Base-by-base conservation (phyloP, 2,888 invertebrate genomes). In the Plagiodera versicolora region DNA sequence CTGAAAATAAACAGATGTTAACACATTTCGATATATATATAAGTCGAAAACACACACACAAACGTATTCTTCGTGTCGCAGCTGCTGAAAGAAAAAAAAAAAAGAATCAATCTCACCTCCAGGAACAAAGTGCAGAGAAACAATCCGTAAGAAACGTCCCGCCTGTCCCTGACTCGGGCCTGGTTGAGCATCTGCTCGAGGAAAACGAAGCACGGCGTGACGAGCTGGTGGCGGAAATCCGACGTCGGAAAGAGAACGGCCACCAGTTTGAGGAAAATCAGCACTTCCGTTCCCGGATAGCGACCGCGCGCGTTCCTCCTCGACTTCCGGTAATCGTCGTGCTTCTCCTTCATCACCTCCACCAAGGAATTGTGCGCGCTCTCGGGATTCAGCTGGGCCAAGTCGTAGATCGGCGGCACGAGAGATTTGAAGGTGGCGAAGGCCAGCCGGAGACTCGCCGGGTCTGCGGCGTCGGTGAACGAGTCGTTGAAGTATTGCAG, bases 161-260 rank as follows among this genome's bases (percentile, higher is more conserved):
- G 82, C 0, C 85, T 83, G 9, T 83, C 85, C 70, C 83, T 85
- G 17, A 92, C 85, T 67, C 83, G 85, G 55, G 88, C 86, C 70
- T 83, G 82, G 1, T 84, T 83, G 70, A 94, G 78, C 73, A 95
- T 89, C 77, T 94, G 90, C 39, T 90, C 86, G 81, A 96, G 91
- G 70, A 95, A 93, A 65, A 92, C 82, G 69, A 92, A 82, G 69
- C 84, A 83, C n/a, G 95, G 95, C 11, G 93, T 93, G n/a, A 91
- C 90, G 2, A 97, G 87, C 0, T 89, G 89, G 83, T 98, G 97
- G 44, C 89, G 84, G 76, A 90, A 94, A 80, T 98, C 97, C 0
- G 96, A 95, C 0, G 95, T 89, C 0, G 96, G 91, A 80, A 92
- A 98, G 56, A 97, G 76, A 46, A 90, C 79, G 6, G 91, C 88